Evolutionary conservation across 2,113 vertebrate species (phyloP), one percentile per base, ranked within the genome.

Genomic region (Marcusenius ussheri): DNA sequence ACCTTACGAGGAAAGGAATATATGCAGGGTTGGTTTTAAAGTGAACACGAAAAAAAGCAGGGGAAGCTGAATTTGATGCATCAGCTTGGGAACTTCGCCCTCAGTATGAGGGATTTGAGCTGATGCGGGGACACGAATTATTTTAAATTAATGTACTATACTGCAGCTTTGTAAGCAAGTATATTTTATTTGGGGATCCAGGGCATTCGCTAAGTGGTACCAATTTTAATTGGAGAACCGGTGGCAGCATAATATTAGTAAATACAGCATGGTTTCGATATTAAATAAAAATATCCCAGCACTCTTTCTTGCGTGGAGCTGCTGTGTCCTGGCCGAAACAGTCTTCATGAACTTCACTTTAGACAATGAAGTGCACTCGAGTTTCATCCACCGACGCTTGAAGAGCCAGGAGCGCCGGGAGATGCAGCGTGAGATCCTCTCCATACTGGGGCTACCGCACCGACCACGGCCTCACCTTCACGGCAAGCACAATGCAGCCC

Each of bases 401-500:
- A 93, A 95, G 89, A 94, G 91, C 92, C 96, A 96, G 93, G 98
- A 99, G 96, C 97, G 97, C 93, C 95, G 97, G 74, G 98, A 99
- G 96, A 98, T 99, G 95, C 98, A 99, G 96, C 96, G 98, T 87
- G 98, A 99, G 95, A 99, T 99, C 95, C 97, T 99, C 91, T 99
- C 98, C 94, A 97, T 99, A 95, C 95, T 99, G 94, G 98, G 98
- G 89, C 95, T 99, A 94, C 97, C 97, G 49, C 98, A 98, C 77
- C 97, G 98, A 74, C 98, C 98, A 90, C 96, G 98, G 89, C 98
- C 98, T 89, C 97, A 97, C 90, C 95, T 97, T 91, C 96, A 96
- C 93, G 96, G 97, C 93, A 98, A 97, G 92, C 97, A 97, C 93
- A 98, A 97, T 94, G 97, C 98, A 24, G 98, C 98, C 27, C 98